Evolutionary conservation across 2,797 vertebrate species (phyloP), one percentile per base, ranked within the genome.

Genomic region (Takifugu ocellatus): DNA sequence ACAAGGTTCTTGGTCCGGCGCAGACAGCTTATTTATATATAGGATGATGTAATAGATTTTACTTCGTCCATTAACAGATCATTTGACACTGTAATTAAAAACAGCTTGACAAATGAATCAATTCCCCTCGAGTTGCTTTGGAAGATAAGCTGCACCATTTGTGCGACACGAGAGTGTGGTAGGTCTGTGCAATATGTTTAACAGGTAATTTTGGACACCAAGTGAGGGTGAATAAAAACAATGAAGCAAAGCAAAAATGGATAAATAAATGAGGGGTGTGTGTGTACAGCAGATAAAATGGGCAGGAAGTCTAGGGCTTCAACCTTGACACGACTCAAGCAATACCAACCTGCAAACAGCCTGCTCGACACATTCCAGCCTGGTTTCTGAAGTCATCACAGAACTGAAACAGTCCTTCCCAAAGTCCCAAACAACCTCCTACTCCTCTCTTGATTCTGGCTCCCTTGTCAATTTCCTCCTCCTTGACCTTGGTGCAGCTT

Each of bases 31-130:
- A 51, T 72, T 70, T 86, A 84, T 78, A 86, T 80, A 83, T 83
- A 78, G 77, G 77, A 86, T 68, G 59, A 87, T 85, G 76, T 77
- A 85, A 88, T 82, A 84, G 84, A 87, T 86, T 89, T 87, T 79
- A 78, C 79, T 86, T 84, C 78, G 81, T 86, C 82, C 82, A 88
- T 85, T 88, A 87, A 81, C 84, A 87, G 85, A 88, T 89, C 82
- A 85, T 87, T 88, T 87, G 85, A 88, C 88, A 83, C 67, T 87
- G 87, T 90, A 88, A 91, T 90, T 90, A 90, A 89, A 88, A 88
- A 89, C 82, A 88, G 81, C 84, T 87, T 60, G 70, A 83, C 84
- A 82, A 86, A 88, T 87, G 69, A 86, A 89, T 89, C 84, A 85
- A 83, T 86, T 80, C 83, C 74, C 68, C 56, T 2, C 11, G 61